Base-by-base conservation (phyloP, 2,888 invertebrate species). In the Epistrophella euchroma region DNA sequence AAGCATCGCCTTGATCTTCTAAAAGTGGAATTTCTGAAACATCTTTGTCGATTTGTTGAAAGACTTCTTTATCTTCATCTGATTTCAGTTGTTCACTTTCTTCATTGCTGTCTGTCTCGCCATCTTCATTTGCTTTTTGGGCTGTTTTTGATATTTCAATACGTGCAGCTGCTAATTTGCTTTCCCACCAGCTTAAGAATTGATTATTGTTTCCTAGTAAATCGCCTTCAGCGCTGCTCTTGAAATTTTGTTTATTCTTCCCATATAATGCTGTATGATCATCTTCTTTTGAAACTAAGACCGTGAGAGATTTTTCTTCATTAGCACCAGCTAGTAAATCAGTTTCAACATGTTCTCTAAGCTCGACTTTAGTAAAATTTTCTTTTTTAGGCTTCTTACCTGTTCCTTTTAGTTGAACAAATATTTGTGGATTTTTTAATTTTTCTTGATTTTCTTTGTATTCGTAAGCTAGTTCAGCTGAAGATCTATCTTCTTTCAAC, bases 181-280 rank as follows among this genome's bases (percentile, higher is more conserved):
- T 45, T 35, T 78, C 40, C 78, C 74, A 83, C 83, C 83, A 56
- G 17, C 56, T 56, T 17, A 5, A 19, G 17, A 32, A 17, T 6
- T 17, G 17, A 3, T 15, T 6, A 32, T 1, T 17, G 5, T 32
- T 17, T 17, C 15, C 17, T n/a, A 17, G 11, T 0, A 11, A 17
- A 17, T 17, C 11, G 11, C 35, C 56, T 56, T 35, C 17, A 35
- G 5, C 2, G 11, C 6, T 56, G 17, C 1, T 19, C 11, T 11
- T 17, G 2, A 5, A n/a, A n/a, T 5, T 32, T 10, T 55, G 32
- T 17, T 28, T 0, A 9, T 52, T 15, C 25, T 52, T n/a, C 19
- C 9, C 17, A 47, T 11, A 11, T 47, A 19, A 11, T 1, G 1
- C 19, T 19, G 4, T 11, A 11, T 4, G 19, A 2, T 47, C 11